Conservation (phyloP, 2,797 vertebrate species). For the Gorsachius magnificus region DNA sequence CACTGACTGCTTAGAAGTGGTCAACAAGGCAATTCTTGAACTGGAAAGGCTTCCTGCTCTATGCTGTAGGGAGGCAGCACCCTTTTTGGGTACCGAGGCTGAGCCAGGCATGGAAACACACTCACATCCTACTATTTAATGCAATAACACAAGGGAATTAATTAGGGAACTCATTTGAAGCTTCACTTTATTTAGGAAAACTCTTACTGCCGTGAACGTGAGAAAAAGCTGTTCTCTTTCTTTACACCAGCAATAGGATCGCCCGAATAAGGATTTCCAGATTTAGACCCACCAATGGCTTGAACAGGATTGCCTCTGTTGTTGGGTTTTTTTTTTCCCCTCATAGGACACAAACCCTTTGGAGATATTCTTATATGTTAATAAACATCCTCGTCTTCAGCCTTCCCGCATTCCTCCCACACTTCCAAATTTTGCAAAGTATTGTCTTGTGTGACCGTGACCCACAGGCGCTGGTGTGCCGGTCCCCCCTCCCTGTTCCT, state of each 20-base stretch:
- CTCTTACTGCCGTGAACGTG: not conserved
- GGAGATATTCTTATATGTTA: conserved; percentile 25
- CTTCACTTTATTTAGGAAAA: not conserved
- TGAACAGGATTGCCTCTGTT: not conserved
- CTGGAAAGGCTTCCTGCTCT: not conserved
- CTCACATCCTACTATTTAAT: not conserved
- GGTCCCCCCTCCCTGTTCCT: not conserved
- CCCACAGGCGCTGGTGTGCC: accelerated
- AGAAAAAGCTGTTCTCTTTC: not conserved
- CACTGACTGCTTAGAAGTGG: not conserved
- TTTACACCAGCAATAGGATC: not conserved
- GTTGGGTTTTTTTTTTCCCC: not conserved
- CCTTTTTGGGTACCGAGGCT: not conserved
- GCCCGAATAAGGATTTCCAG: not conserved
- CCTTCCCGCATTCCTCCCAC: conserved; percentile 6
- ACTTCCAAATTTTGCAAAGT: conserved; percentile 38
- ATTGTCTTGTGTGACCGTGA: conserved; percentile 62
- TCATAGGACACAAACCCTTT: not conserved
- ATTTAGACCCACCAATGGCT: not conserved
- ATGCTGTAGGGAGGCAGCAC: not conserved
- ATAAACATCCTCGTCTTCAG: conserved; percentile 44
- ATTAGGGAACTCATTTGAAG: not conserved
- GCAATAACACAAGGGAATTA: not conserved
- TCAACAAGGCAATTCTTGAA: not conserved
- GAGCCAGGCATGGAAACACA: not conserved